Evolutionary conservation across 23 tunicate genomes (phyloP), one percentile per base, ranked within the genome.

Genomic region (Corella eumyota): DNA sequence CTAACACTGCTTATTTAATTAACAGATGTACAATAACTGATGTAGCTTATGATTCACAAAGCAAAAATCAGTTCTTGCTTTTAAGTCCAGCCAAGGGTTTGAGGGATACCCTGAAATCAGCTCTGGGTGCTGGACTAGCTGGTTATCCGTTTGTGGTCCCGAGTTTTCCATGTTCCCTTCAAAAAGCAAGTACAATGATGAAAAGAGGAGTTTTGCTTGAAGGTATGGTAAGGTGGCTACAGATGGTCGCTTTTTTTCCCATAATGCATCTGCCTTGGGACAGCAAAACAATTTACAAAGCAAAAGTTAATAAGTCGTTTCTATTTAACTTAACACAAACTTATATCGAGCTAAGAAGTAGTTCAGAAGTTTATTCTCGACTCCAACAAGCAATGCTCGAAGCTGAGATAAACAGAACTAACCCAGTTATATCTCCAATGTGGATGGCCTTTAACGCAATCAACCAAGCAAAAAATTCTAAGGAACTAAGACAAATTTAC

Each of bases 251-350:
- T 3, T 79, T 79, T 50, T 79, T 79, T 26, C 88, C 88, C n/a
- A 77, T 79, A 30, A 48, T 71, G 38, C 88, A 79, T 28, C 57
- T 79, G 21, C 88, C 88, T 0, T 79, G 88, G 88, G 88, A 79
- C 57, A 70, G 26, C 32, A 36, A 56, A 0, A 36, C 53, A 2
- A 34, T 68, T 13, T 30, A 25, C 9, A 28, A 69, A 4, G 46
- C 38, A 34, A 45, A 49, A n/a, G 49, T 71, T 4, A 70, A 62
- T 79, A 29, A 52, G 7, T 33, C 17, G 35, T 30, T 11, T 0
- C 52, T 73, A 23, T 24, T 35, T 7, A 46, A 22, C n/a, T 19
- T 71, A 23, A 56, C 66, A 11, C 33, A 71, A 56, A 70, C 47
- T 20, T 79, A 46, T 35, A 15, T 63, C 29, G 60, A 30, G 25